Evolutionary conservation across 2,113 vertebrate species (phyloP).

Genomic region (Limnothrissa miodon): DNA sequence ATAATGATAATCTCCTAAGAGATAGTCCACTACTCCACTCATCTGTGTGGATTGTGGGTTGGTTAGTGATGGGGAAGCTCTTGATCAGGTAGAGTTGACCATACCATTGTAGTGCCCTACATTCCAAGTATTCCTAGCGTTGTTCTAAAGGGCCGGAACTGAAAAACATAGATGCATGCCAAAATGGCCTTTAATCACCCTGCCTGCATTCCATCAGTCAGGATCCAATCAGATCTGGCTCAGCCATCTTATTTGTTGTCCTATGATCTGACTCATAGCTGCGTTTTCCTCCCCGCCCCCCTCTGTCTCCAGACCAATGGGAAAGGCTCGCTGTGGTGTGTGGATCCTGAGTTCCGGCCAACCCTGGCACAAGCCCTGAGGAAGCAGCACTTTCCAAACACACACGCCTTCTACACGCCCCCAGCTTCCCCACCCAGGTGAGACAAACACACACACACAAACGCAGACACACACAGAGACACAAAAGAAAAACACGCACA

Average conservation of each 20-base stretch:
- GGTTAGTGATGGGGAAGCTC: neutral
- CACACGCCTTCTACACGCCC: slow-evolving; percentile 87
- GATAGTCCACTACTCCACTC: neutral
- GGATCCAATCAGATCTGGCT: neutral
- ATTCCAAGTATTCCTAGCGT: neutral
- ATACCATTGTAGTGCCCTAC: neutral
- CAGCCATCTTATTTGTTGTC: neutral
- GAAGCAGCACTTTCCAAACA: slow-evolving; percentile 93
- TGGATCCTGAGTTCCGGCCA: slow-evolving; percentile 96
- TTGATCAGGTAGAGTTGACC: neutral
- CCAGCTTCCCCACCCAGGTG: slow-evolving; percentile 91
- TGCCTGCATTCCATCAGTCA: neutral
- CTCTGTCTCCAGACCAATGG: slow-evolving; percentile 84
- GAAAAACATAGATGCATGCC: too few species aligned
- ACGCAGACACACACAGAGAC: neutral
- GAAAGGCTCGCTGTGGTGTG: slow-evolving; percentile 97
- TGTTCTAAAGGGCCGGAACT: too few species aligned
- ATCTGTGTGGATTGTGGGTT: neutral
- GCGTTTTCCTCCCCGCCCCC: slow-evolving; percentile 16
- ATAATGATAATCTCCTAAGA: neutral
- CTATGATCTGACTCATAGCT: neutral
- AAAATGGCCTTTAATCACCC: neutral
- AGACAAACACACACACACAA: slow-evolving; percentile 32
- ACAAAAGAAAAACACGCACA: neutral
- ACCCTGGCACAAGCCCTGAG: slow-evolving; percentile 95